A percentile compares a stretch with the other conserved stretches of the same genome.
These are phyloP conservation scores for Eulemur coronatus DNA, from an alignment of 2,797 vertebrate genomes.

Conservation along the genomic window DNA sequence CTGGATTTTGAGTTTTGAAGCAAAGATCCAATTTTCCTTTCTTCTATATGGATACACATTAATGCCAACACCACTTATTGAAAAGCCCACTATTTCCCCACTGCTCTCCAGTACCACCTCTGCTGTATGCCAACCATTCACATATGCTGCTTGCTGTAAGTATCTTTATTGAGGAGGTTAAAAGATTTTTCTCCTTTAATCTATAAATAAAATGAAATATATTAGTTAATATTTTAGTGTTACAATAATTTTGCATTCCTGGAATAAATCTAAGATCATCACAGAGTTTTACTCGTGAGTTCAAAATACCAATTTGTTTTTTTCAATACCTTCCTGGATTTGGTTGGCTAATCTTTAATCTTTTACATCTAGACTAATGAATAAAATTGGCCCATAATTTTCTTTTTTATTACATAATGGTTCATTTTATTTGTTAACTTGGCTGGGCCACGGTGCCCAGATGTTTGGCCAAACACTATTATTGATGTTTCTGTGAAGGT, in stretches of 20 bases:
- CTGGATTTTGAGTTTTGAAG: not conserved
- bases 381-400: not conserved
- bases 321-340: not conserved
- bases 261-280: not conserved
- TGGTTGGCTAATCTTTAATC: not conserved
- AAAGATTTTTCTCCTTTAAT: not conserved
- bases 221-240: not conserved
- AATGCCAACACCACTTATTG: not conserved
- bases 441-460: not conserved
- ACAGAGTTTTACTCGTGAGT: not conserved
- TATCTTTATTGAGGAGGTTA: not conserved
- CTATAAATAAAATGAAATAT: not conserved
- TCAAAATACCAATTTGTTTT: not conserved
- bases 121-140: not conserved
- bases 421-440: not conserved
- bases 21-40: not conserved
- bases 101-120: not conserved
- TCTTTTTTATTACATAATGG: not conserved
- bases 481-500: not conserved
- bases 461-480: not conserved
- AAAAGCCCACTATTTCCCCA: not conserved
- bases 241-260: not conserved
- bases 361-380: not conserved
- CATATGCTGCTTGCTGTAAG: not conserved
- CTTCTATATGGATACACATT: not conserved